Percentiles rank a stretch among this genome's conserved stretches.
Evolutionary conservation across 2,888 invertebrate species (phyloP).

Genomic region (Diarsia dahlii): DNA sequence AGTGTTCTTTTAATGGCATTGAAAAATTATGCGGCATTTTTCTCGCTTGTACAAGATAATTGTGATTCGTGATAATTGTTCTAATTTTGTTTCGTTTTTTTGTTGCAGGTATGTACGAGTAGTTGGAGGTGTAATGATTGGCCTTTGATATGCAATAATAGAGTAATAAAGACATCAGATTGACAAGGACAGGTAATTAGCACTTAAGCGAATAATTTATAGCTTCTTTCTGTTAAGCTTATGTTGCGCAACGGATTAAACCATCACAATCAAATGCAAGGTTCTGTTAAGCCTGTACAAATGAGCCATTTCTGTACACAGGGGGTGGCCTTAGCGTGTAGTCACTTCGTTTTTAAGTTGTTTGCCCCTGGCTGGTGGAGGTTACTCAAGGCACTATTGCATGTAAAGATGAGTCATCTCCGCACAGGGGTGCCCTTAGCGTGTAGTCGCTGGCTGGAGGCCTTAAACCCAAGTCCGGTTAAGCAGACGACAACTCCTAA

Average conservation of each 20-base stretch:
- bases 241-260: constrained; percentile 1
- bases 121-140: constrained; percentile 31
- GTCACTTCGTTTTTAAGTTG: not conserved
- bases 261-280: not conserved
- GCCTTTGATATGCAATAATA: constrained; percentile 22
- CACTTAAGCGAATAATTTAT: constrained; percentile 7
- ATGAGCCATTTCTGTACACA: not conserved
- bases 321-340: not conserved
- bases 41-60: constrained; percentile 57
- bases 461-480: not conserved
- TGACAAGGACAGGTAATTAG: constrained; percentile 48
- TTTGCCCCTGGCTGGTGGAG: not conserved
- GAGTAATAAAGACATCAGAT: constrained; percentile 24
- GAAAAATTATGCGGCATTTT: constrained; percentile 68
- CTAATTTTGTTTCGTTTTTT: constrained; percentile 56
- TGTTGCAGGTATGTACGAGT: constrained; percentile 68
- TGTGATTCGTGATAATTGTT: constrained; percentile 57
- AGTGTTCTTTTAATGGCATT: constrained; percentile 64
- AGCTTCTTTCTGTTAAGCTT: not conserved
- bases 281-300: not conserved
- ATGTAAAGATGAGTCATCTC: too few species aligned
- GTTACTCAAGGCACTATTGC: too few species aligned
- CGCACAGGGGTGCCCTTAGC: too few species aligned
- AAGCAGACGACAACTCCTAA: too few species aligned
- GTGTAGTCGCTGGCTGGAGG: not conserved